Percentiles rank a stretch among this genome's conserved stretches.
phyloP scores from a whole-genome alignment of 1,140 invertebrate genomes.

The Triops cancriformis region DNA sequence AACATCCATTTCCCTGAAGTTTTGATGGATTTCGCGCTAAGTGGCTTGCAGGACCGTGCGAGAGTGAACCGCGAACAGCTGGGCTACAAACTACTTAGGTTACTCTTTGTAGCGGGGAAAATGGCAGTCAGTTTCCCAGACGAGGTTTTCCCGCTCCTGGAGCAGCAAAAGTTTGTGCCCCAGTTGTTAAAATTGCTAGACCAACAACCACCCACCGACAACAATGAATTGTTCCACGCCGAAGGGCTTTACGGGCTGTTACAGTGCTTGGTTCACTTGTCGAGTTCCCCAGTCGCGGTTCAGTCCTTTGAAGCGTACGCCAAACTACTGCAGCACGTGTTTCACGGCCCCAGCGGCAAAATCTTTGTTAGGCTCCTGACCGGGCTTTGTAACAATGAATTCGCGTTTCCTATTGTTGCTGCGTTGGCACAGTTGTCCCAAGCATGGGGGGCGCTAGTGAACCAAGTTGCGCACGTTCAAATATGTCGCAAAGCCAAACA shows the following conservation, averaged over 20 bases:
- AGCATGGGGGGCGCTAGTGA: neutral
- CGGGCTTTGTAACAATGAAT: neutral
- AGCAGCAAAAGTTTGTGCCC: neutral
- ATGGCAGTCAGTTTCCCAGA: neutral
- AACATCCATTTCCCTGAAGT: neutral
- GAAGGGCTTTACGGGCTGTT: neutral
- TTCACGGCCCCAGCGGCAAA: neutral
- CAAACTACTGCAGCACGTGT: neutral
- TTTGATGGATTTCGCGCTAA: neutral
- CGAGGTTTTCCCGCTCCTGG: neutral
- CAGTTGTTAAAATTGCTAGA: neutral
- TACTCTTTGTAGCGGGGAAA: neutral
- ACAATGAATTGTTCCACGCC: neutral
- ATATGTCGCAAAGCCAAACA: neutral
- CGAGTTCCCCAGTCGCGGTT: neutral
- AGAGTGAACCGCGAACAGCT: neutral
- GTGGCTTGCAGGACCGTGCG: neutral
- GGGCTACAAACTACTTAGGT: neutral
- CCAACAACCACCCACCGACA: neutral
- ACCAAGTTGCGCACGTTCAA: neutral
- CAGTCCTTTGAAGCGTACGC: neutral
- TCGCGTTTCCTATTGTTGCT: neutral
- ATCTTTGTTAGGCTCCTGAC: neutral
- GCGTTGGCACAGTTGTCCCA: neutral
- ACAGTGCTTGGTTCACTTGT: neutral